Base-by-base conservation (phyloP, 2,797 vertebrate species). In the Spea hammondii region DNA sequence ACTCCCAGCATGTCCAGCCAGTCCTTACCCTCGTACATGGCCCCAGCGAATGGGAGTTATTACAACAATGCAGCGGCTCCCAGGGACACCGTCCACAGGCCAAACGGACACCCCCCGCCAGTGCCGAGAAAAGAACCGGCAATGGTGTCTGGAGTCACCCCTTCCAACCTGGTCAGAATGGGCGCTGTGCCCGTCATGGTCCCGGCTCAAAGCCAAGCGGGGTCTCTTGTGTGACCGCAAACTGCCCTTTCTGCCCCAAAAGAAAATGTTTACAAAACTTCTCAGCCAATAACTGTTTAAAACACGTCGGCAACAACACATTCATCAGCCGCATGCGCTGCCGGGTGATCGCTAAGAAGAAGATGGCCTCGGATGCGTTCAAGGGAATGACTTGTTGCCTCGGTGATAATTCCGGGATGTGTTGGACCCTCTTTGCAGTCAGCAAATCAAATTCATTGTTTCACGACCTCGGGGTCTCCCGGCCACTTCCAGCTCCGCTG, bases 181-280 rank as follows among this genome's bases (percentile, higher is more conserved):
- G 97, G 96, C 0, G 96, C 93, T 0, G 89, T 98, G 51, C 94
- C 95, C 0, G 93, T 98, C 59, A 97, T 98, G 96, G 95, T 97
- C 83, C 96, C 96, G 0, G 94, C 96, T 0, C 96, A 98, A 85
- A 97, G 93, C 88, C 95, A 97, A 83, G 94, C 95, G 0, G 97
- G 97, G 0, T 99, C 97, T 77, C 90, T 98, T 64, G 97, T 99
- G 85, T 99, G 92, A 93, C 4, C 7, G 32, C n/a, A 8, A 12
- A 6, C 32, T 32, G 32, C 32, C 32, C 32, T 12, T 64, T 55
- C 59, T 44, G 4, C 12, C 8, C 11, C 13, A 17, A 62, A n/a
- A 62, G 59, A 17, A 62, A 62, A 69, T 82, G 79, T 82, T 82
- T 82, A 82, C 79, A 77, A 17, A 49, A 69, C 79, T 77, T 13